phyloP scores from a whole-genome alignment of 2,113 vertebrate species.

The Tricholaema leucomelas region DNA sequence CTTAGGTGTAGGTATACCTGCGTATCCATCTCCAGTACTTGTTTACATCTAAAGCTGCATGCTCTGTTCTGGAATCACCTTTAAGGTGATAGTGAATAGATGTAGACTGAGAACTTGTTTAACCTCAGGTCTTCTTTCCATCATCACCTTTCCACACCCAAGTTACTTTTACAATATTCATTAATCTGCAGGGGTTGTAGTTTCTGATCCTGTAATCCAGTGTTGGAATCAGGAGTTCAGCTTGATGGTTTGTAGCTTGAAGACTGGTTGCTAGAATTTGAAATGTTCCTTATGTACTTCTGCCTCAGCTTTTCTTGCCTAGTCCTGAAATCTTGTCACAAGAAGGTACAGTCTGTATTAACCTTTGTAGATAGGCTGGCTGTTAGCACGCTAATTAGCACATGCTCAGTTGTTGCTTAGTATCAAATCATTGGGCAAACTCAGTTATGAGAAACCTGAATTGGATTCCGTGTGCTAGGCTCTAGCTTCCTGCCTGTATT shows the following conservation, averaged over 20 bases:
- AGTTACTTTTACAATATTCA: neutral
- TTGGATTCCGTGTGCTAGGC: neutral
- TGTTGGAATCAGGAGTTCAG: neutral
- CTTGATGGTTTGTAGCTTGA: neutral
- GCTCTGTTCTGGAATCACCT: neutral
- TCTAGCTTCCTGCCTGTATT: slow-evolving; percentile 6
- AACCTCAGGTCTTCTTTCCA: neutral
- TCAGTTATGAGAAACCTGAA: slow-evolving; percentile 32
- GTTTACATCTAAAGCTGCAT: neutral
- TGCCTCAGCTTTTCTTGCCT: neutral
- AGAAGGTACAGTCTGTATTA: neutral
- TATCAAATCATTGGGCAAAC: neutral
- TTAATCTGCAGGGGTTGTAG: neutral
- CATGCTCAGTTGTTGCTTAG: neutral
- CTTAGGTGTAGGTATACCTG: neutral
- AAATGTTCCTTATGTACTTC: neutral
- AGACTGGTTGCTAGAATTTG: neutral
- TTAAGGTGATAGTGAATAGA: neutral
- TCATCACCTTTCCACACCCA: neutral
- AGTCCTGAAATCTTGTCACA: neutral
- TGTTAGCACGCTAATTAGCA: neutral
- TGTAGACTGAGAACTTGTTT: neutral
- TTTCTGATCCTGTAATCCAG: neutral
- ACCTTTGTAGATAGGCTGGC: neutral
- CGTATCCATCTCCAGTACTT: neutral